phyloP scores from a whole-genome alignment of 2,888 invertebrate species.

The Altica lythri region DNA sequence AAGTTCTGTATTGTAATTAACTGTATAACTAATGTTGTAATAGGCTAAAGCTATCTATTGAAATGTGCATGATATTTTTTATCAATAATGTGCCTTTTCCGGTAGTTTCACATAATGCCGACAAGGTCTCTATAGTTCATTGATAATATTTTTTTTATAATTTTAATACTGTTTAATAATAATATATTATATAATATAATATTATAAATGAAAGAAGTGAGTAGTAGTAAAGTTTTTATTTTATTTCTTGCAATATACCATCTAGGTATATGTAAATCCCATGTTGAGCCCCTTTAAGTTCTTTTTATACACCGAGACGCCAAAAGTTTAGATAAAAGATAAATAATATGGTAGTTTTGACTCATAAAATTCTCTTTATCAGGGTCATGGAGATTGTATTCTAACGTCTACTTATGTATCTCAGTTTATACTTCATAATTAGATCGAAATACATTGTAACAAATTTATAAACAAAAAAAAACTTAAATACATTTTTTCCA shows the following conservation, averaged over 20 bases:
- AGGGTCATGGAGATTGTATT: conserved; percentile 1
- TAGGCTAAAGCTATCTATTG: conserved; percentile 8
- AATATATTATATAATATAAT: not conserved
- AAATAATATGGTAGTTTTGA: not conserved
- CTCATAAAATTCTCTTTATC: conserved; percentile 2
- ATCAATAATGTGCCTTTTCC: conserved; percentile 15
- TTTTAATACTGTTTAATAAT: not conserved
- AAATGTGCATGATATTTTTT: conserved; percentile 12
- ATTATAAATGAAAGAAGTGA: too few relatives aligned
- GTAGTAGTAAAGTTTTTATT: too few relatives aligned
- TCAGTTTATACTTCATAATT: not conserved
- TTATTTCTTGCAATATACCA: too few relatives aligned
- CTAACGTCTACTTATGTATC: not conserved
- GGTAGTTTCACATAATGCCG: conserved; percentile 11
- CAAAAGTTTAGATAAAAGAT: conserved; percentile 1
- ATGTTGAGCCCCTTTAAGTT: not conserved
- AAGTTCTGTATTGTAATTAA: too few relatives aligned
- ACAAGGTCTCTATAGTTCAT: conserved; percentile 14
- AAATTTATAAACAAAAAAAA: too few relatives aligned
- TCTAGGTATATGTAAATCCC: not conserved
- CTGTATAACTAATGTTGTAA: too few relatives aligned
- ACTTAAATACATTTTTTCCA: too few relatives aligned
- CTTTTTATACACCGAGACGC: not conserved
- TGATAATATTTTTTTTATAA: not conserved
- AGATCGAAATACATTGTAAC: conserved; percentile 2